These are phyloP conservation scores for Bradypus variegatus DNA, from an alignment of 2,797 vertebrate species.

Conservation along the genomic window DNA sequence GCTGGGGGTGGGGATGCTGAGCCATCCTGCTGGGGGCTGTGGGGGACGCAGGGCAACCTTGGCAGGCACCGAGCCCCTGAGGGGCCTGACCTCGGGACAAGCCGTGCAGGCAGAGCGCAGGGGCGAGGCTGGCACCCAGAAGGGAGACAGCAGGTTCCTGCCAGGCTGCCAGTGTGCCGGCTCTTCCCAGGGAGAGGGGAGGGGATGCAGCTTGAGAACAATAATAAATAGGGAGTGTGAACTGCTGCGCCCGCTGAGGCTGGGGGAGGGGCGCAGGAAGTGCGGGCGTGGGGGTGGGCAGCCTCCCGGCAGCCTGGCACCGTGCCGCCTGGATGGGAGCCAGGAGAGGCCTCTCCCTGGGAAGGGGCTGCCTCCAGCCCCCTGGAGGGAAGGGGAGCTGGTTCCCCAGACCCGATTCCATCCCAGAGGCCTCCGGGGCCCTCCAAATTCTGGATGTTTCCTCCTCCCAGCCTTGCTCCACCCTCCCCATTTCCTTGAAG, in stretches of 20 bases:
- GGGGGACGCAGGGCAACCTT: neutral
- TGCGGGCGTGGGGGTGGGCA: slow-evolving; percentile 11
- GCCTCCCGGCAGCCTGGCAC: slow-evolving; percentile 46
- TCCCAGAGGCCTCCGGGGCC: slow-evolving; percentile 2
- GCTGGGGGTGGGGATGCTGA: neutral
- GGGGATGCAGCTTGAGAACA: slow-evolving; percentile 25
- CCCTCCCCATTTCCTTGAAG: neutral
- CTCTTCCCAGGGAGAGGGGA: slow-evolving; percentile 49
- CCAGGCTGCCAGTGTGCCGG: slow-evolving; percentile 65
- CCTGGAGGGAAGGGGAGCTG: neutral
- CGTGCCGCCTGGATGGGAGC: slow-evolving; percentile 17
- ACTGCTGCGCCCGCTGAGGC: neutral
- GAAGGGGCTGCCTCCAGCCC: neutral
- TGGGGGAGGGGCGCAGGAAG: slow-evolving; percentile 40
- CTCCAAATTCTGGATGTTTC: neutral
- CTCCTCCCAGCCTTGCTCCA: neutral
- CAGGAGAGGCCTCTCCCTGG: slow-evolving; percentile 5
- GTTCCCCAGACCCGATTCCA: neutral
- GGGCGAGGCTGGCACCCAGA: slow-evolving; percentile 26
- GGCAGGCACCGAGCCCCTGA: slow-evolving; percentile 23
- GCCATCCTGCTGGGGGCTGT: neutral
- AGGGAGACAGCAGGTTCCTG: slow-evolving; percentile 67
- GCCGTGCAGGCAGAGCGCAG: slow-evolving; percentile 10
- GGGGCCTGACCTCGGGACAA: slow-evolving; percentile 33
- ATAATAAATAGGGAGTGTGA: slow-evolving; percentile 44